Percentiles rank a stretch among this genome's conserved stretches.
Conservation (phyloP, 2,797 vertebrate species). For the Platalea minor region DNA sequence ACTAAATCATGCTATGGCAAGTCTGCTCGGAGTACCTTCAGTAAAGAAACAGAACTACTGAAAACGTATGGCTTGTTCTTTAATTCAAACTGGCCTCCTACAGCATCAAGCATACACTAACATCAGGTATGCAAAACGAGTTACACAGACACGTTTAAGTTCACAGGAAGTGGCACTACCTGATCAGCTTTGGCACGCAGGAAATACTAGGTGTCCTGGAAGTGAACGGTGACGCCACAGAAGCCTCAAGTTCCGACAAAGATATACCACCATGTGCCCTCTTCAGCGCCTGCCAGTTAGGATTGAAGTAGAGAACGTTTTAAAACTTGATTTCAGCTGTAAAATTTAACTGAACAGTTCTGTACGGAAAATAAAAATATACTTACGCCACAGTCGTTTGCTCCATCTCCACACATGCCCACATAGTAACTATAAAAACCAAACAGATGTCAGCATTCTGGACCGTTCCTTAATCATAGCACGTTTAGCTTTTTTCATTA, state of each 20-base stretch:
- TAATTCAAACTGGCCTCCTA: not conserved
- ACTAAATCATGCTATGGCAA: not conserved
- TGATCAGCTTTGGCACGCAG: constrained; percentile 96
- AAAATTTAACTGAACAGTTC: not conserved
- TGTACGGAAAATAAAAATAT: not conserved
- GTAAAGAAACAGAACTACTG: not conserved
- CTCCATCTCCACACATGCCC: constrained; percentile 98
- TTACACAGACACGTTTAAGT: not conserved
- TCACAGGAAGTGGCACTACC: constrained; percentile 71
- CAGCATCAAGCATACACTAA: not conserved
- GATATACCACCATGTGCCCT: constrained; percentile 95
- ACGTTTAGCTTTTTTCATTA: not conserved
- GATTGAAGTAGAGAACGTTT: not conserved
- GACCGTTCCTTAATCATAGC: not conserved
- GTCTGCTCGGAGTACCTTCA: not conserved
- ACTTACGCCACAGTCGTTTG: constrained; percentile 97
- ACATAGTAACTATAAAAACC: constrained; percentile 88
- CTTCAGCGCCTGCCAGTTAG: constrained; percentile 86
- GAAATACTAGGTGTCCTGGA: constrained; percentile 94
- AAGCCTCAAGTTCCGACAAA: constrained; percentile 95
- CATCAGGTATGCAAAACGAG: not conserved
- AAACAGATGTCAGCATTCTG: constrained; percentile 25
- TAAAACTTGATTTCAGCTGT: not conserved
- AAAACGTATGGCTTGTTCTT: not conserved
- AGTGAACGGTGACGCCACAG: constrained; percentile 97